These are phyloP conservation scores for Galaxias olidus DNA, from an alignment of 2,797 vertebrate genomes.

Conservation along the genomic window DNA sequence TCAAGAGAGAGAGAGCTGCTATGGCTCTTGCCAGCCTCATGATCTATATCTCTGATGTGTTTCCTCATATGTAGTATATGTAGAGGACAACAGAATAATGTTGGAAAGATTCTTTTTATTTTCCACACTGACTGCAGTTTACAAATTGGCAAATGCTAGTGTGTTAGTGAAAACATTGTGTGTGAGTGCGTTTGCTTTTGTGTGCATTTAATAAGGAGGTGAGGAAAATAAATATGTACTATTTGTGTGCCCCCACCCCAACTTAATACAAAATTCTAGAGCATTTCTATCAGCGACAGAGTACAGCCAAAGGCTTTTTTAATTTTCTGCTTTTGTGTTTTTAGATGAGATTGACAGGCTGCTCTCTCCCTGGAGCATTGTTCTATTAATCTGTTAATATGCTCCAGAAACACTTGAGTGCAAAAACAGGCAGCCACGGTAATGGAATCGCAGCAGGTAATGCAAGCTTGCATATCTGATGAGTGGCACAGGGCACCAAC, in stretches of 20 bases:
- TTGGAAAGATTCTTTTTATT: no score
- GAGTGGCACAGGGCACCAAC: conserved; percentile 57
- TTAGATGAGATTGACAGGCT: conserved; percentile 77
- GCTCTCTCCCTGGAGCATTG: conserved; percentile 80
- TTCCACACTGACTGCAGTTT: no score
- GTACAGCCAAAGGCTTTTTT: conserved; percentile 85
- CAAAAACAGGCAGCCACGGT: conserved; percentile 74
- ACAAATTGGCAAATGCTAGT: no score
- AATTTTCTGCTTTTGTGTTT: conserved; percentile 88
- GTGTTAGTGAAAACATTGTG: neutral
- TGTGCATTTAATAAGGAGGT: conserved; percentile 66
- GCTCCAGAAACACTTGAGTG: conserved; percentile 80
- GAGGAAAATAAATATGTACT: conserved; percentile 80
- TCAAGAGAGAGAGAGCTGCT: no score
- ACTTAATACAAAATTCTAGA: conserved; percentile 63
- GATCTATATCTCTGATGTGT: conserved; percentile 59
- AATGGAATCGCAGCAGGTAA: conserved; percentile 80
- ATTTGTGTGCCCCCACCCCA: conserved; percentile 61
- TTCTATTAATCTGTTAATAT: conserved; percentile 90
- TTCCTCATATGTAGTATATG: conserved; percentile 24
- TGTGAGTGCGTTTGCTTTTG: conserved; percentile 11
- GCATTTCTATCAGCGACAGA: conserved; percentile 77
- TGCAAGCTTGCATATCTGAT: conserved; percentile 70
- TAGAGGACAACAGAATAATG: no score
- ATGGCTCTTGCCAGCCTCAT: conserved; percentile 29